Evolutionary conservation across 2,113 vertebrate genomes (phyloP).

Genomic region (Oxygymnocypris stewartii): DNA sequence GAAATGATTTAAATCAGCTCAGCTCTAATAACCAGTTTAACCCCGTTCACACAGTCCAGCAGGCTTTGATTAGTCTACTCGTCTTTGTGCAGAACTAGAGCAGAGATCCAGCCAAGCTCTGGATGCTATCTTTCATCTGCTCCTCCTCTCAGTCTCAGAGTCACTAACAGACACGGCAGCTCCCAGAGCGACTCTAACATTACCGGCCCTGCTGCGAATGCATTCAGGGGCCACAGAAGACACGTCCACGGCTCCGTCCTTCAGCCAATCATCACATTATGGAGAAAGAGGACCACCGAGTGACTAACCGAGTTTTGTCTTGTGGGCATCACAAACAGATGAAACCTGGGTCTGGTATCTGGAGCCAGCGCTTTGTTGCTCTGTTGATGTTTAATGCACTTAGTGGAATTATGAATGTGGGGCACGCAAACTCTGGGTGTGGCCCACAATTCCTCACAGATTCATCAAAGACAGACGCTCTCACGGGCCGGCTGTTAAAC

Average conservation of each 20-base stretch:
- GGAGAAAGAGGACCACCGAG: neutral
- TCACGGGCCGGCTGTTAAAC: neutral
- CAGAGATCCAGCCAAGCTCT: neutral
- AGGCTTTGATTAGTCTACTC: neutral
- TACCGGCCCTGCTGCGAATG: slow-evolving; percentile 5
- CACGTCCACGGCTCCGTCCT: neutral
- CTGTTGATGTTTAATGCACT: neutral
- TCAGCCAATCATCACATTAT: slow-evolving; percentile 17
- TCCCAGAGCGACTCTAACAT: slow-evolving; percentile 23
- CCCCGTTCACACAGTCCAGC: neutral
- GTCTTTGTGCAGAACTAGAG: too few species aligned
- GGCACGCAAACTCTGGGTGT: neutral
- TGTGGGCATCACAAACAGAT: neutral
- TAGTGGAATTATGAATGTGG: neutral
- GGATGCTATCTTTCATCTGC: neutral
- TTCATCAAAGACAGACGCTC: neutral
- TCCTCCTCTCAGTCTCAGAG: neutral
- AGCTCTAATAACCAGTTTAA: neutral
- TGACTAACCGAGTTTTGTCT: neutral
- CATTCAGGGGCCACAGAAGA: slow-evolving; percentile 35
- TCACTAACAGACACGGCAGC: neutral
- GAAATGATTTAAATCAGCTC: neutral
- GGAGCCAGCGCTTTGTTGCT: neutral
- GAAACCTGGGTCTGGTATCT: too few species aligned
- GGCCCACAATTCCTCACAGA: too few species aligned